phyloP scores from a whole-genome alignment of 37 sponge, comb jelly and placozoan genomes.

The Aphrocallistes beatrix region DNA sequence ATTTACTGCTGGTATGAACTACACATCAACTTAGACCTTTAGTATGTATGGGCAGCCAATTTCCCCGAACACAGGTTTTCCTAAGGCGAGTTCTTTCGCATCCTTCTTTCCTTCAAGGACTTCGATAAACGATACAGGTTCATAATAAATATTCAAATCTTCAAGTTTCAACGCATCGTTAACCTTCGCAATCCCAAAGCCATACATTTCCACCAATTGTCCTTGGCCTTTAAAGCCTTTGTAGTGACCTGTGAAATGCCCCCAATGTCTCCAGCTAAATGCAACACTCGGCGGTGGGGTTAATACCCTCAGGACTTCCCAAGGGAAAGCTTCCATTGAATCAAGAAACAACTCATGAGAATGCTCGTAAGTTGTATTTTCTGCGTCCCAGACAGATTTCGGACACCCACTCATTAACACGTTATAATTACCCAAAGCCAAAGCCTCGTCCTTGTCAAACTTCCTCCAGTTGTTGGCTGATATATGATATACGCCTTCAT shows the following conservation, averaged over 20 bases:
- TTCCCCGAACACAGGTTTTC: not conserved
- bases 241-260: constrained; percentile 24
- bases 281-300: constrained; percentile 26
- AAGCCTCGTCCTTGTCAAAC: constrained; percentile 2
- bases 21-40: no score
- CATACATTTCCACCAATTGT: constrained; percentile 28
- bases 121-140: not conserved
- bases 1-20: no score
- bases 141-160: not conserved
- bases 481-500: not conserved
- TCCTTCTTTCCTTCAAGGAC: not conserved
- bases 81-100: not conserved
- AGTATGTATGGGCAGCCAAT: not conserved
- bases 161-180: not conserved
- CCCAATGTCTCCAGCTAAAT: constrained; percentile 40
- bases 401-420: constrained; percentile 19
- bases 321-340: constrained; percentile 26
- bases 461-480: not conserved
- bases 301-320: constrained; percentile 34
- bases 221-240: constrained; percentile 17
- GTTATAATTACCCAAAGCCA: not conserved
- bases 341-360: constrained; percentile 28
- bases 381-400: constrained; percentile 20
- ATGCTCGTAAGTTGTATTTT: constrained; percentile 21
- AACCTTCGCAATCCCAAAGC: constrained; percentile 26